phyloP scores from a whole-genome alignment of 2,888 invertebrate genomes.

The Willowsia nigromaculata region DNA sequence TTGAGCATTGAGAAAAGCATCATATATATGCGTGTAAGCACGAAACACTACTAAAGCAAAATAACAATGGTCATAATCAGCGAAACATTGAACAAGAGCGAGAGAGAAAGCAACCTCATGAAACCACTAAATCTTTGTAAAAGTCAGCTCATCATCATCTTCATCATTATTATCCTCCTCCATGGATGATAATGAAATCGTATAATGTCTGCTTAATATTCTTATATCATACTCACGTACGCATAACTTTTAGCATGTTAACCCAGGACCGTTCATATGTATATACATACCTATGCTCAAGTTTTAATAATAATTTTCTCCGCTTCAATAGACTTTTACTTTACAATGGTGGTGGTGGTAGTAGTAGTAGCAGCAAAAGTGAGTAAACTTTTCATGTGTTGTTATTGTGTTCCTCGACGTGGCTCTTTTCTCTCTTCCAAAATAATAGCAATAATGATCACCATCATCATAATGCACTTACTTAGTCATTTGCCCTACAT shows the following conservation, averaged over 20 bases:
- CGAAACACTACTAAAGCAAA: neutral
- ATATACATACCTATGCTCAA: neutral
- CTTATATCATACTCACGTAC: neutral
- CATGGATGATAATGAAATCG: slow-evolving; percentile 6
- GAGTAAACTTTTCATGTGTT: neutral
- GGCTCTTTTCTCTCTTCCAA: neutral
- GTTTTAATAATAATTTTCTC: neutral
- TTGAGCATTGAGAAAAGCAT: neutral
- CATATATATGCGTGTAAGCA: neutral
- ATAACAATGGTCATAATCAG: slow-evolving; percentile 14
- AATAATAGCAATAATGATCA: slow-evolving; percentile 20
- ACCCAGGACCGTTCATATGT: neutral
- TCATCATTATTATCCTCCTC: slow-evolving; percentile 13
- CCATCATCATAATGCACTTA: slow-evolving; percentile 50
- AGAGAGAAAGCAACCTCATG: neutral
- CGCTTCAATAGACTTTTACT: slow-evolving; percentile 20
- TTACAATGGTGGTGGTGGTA: neutral
- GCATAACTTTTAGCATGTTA: neutral
- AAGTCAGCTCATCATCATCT: slow-evolving; percentile 37
- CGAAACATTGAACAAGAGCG: neutral
- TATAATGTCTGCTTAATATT: neutral
- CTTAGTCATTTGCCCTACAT: slow-evolving; percentile 48
- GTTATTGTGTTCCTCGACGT: neutral
- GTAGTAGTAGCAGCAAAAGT: neutral
- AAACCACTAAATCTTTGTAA: slow-evolving; percentile 55